phyloP scores from a whole-genome alignment of 2,797 vertebrate genomes.

The Chiloscyllium punctatum region DNA sequence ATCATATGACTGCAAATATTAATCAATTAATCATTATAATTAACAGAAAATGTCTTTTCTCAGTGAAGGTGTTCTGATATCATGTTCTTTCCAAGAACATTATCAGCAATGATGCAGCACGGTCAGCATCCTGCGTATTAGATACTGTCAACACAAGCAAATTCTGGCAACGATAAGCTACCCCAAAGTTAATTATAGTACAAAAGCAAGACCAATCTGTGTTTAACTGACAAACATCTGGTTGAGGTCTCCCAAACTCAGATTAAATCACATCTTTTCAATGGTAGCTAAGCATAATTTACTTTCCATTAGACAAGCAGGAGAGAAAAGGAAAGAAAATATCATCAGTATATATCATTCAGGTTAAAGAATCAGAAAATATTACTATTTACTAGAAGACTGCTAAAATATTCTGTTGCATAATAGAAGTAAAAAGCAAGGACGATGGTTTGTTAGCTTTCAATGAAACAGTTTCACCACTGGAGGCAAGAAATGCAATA shows the following conservation, averaged over 20 bases:
- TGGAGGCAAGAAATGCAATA: background rate
- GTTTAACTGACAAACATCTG: background rate
- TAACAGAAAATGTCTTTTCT: background rate
- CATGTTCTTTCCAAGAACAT: background rate
- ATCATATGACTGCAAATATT: background rate
- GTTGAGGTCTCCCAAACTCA: background rate
- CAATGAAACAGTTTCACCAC: background rate
- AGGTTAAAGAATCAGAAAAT: background rate
- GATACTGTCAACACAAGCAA: background rate
- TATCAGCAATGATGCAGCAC: background rate
- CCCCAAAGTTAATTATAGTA: background rate
- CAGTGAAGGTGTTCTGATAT: background rate
- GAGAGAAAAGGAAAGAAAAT: background rate
- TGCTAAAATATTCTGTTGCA: background rate
- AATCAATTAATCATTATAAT: background rate
- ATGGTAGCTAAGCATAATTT: background rate
- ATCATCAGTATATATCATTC: background rate
- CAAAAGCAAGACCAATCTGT: background rate
- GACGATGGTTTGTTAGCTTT: too few relatives aligned
- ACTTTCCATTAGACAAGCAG: background rate
- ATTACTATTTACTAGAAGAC: background rate
- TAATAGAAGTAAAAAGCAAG: background rate
- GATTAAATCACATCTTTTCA: background rate
- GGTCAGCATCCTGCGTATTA: background rate
- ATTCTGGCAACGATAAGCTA: background rate